A percentile compares a stretch with the other conserved stretches of the same genome.
phyloP scores from a whole-genome alignment of 2,888 invertebrate species.

The Drosophila gaucha region DNA sequence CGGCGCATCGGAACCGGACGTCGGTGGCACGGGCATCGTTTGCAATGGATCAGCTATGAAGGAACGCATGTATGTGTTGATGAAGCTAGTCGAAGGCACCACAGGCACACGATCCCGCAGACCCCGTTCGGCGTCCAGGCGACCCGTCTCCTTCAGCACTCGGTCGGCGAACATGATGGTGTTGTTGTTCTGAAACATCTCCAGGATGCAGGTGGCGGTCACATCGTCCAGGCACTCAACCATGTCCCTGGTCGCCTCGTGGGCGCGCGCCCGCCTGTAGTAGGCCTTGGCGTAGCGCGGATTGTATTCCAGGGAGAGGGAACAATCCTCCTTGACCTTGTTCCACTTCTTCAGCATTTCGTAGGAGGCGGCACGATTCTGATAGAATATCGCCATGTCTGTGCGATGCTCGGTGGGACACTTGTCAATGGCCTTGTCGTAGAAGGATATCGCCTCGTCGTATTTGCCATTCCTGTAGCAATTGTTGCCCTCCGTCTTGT shows the following conservation, averaged over 20 bases:
- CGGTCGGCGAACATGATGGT: conserved; percentile 94
- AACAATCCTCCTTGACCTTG: conserved; percentile 94
- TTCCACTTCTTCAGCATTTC: conserved; percentile 95
- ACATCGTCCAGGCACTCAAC: conserved; percentile 95
- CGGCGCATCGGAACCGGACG: conserved; percentile 54
- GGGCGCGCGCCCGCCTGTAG: conserved; percentile 92
- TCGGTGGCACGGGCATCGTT: conserved; percentile 84
- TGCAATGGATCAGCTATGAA: conserved; percentile 94
- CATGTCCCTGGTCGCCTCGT: conserved; percentile 92
- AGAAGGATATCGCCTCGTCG: conserved; percentile 94
- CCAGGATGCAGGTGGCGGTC: conserved; percentile 95
- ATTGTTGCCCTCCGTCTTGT: conserved; percentile 95
- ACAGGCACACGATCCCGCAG: conserved; percentile 89
- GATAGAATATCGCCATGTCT: conserved; percentile 95
- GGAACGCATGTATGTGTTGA: conserved; percentile 94
- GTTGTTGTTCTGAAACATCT: conserved; percentile 93
- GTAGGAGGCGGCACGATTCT: conserved; percentile 97
- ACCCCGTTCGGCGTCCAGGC: conserved; percentile 90
- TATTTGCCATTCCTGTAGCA: conserved; percentile 94
- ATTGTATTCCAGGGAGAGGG: conserved; percentile 93
- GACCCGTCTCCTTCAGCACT: conserved; percentile 90
- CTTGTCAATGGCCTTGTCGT: conserved; percentile 96
- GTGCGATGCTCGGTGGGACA: conserved; percentile 90
- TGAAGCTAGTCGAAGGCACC: conserved; percentile 94
- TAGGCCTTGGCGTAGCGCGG: conserved; percentile 95